Evolutionary conservation across 2,113 vertebrate genomes (phyloP).

Genomic region (Microcebus ravelobensis): DNA sequence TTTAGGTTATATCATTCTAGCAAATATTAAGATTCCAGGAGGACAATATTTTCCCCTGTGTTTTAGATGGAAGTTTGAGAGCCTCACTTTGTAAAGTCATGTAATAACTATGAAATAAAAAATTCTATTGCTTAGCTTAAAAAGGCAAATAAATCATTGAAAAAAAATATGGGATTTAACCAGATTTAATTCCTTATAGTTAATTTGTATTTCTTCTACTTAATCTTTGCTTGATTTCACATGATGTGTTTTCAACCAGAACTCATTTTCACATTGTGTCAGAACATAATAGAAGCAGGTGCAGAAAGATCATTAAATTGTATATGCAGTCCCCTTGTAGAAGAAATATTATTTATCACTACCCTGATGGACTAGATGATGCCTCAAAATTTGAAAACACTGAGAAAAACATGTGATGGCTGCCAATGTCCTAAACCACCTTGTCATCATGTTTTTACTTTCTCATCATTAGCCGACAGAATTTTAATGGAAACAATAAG

Average conservation of each 20-base stretch:
- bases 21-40: not conserved
- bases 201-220: constrained; percentile 24
- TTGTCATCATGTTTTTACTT: constrained; percentile 21
- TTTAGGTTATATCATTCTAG: not conserved
- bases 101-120: not conserved
- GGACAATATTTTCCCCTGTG: not conserved
- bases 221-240: not conserved
- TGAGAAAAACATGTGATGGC: not conserved
- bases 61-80: not conserved
- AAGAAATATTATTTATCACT: not conserved
- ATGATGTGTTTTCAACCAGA: constrained; percentile 10
- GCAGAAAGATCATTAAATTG: not conserved
- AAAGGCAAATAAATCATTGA: constrained; percentile 10
- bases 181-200: not conserved
- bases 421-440: not conserved
- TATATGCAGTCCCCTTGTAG: not conserved
- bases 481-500: constrained; percentile 29
- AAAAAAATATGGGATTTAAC: not conserved
- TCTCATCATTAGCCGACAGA: constrained; percentile 13
- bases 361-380: not conserved
- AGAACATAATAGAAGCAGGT: not conserved
- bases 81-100: not conserved
- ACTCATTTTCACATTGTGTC: not conserved
- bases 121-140: not conserved
- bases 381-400: not conserved